Percentiles rank a stretch among this genome's conserved stretches.
phyloP scores from a whole-genome alignment of 2,113 vertebrate genomes.

The Petrocephalus zakoni region DNA sequence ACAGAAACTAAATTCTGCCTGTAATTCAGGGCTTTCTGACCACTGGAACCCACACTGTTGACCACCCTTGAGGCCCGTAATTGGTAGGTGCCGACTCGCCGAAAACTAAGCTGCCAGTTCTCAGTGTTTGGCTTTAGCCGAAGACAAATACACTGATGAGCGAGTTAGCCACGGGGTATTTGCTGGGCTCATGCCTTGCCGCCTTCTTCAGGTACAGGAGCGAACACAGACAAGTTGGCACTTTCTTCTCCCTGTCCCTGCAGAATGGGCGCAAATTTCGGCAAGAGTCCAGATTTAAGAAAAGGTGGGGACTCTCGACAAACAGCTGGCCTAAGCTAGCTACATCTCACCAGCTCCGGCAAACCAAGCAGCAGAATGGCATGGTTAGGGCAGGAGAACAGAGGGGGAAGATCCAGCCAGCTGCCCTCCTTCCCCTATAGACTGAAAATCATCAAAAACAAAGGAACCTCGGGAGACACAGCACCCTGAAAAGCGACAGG shows the following conservation, averaged over 20 bases:
- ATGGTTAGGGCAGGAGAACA: not conserved
- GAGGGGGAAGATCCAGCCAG: not conserved
- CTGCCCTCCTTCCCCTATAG: not conserved
- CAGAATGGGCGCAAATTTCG: not conserved
- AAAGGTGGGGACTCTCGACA: not conserved
- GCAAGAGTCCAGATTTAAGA: not conserved
- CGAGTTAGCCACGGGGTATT: not conserved
- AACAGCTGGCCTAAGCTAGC: not conserved
- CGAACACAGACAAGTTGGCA: not conserved
- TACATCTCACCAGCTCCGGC: not conserved
- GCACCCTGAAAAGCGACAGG: not conserved
- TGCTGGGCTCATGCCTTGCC: not conserved
- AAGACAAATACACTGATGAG: not conserved
- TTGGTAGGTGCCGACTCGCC: conserved; percentile 26
- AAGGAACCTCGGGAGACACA: not conserved
- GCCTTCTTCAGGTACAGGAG: not conserved
- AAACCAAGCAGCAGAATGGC: not conserved
- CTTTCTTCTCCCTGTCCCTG: not conserved
- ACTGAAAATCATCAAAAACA: not conserved
- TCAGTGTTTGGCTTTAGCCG: not conserved
- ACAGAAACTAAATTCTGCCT: conserved; percentile 36
- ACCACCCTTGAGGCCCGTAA: conserved; percentile 37
- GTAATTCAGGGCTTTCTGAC: conserved; percentile 38
- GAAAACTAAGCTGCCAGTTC: conserved; percentile 1
- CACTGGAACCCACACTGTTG: conserved; percentile 20